A percentile compares a stretch with the other conserved stretches of the same genome.
Evolutionary conservation across 2,888 invertebrate species (phyloP).

Genomic region (Lysandra bellargus): DNA sequence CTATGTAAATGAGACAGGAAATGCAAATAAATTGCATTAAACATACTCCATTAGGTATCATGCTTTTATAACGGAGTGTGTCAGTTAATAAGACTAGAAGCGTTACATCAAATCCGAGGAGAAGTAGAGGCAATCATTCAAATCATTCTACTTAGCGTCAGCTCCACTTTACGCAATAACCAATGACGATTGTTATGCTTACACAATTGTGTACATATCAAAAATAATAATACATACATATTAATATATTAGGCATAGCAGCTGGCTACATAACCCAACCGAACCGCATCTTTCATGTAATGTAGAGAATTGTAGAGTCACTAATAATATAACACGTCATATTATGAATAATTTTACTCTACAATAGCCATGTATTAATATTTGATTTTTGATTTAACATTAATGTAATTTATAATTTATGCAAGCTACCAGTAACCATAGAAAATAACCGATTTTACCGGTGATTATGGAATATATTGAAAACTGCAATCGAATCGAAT

Average conservation of each 20-base stretch:
- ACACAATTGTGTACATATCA: no score
- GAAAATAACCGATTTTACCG: conserved; percentile 1
- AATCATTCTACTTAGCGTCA: no score
- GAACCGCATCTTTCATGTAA: neutral
- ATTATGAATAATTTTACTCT: neutral
- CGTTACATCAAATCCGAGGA: neutral
- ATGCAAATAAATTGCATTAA: conserved; percentile 1
- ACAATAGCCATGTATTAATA: no score
- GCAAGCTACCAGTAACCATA: neutral
- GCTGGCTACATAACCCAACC: neutral
- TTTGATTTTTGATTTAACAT: neutral
- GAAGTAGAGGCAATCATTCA: neutral
- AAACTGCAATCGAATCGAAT: conserved; percentile 28
- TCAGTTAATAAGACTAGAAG: neutral
- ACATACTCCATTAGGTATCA: conserved; percentile 6
- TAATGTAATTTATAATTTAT: neutral
- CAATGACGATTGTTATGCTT: no score
- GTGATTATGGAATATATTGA: conserved; percentile 15
- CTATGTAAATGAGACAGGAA: conserved; percentile 24
- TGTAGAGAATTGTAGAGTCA: neutral
- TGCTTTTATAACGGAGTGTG: neutral
- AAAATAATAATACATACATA: no score
- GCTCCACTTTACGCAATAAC: no score
- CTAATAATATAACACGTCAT: neutral
- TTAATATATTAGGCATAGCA: no score